phyloP scores from a whole-genome alignment of 1,140 invertebrate genomes.

The Temnothorax longispinosus region DNA sequence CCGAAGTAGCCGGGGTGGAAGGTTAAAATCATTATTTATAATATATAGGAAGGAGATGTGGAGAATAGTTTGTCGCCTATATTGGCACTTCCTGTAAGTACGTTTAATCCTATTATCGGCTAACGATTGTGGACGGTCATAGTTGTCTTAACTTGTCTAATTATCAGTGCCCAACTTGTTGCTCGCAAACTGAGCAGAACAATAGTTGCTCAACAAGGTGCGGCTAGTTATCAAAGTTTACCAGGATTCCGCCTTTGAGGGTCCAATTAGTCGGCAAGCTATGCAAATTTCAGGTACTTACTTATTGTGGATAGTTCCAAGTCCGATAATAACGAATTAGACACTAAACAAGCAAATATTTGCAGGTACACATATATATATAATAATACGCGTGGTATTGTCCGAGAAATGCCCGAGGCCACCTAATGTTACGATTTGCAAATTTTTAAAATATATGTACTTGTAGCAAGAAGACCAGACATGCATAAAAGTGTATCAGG shows the following conservation, averaged over 20 bases:
- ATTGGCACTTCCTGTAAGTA: constrained; percentile 49
- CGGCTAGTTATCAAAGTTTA: constrained; percentile 73
- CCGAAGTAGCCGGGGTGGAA: background rate
- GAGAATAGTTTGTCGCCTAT: constrained; percentile 54
- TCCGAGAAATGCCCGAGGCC: no score
- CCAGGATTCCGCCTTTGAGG: constrained; percentile 71
- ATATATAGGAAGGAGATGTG: constrained; percentile 18
- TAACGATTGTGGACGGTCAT: constrained; percentile 46
- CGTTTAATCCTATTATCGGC: constrained; percentile 37
- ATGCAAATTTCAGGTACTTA: constrained; percentile 56
- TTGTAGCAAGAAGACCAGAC: background rate
- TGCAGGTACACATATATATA: background rate
- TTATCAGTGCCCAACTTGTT: constrained; percentile 77
- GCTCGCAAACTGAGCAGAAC: constrained; percentile 75
- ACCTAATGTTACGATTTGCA: background rate
- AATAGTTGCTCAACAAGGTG: constrained; percentile 79
- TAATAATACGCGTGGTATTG: background rate
- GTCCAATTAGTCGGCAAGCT: constrained; percentile 73
- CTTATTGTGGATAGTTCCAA: constrained; percentile 22
- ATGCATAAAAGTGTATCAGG: background rate
- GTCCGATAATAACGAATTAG: constrained; percentile 49
- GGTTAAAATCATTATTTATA: constrained; percentile 42
- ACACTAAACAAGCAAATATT: constrained; percentile 3
- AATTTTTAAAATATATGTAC: background rate
- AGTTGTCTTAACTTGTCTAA: constrained; percentile 76